Percentiles rank a stretch among this genome's conserved stretches.
Conservation (phyloP, 1,140 invertebrate genomes). For the Pemphigus obesinymphae region DNA sequence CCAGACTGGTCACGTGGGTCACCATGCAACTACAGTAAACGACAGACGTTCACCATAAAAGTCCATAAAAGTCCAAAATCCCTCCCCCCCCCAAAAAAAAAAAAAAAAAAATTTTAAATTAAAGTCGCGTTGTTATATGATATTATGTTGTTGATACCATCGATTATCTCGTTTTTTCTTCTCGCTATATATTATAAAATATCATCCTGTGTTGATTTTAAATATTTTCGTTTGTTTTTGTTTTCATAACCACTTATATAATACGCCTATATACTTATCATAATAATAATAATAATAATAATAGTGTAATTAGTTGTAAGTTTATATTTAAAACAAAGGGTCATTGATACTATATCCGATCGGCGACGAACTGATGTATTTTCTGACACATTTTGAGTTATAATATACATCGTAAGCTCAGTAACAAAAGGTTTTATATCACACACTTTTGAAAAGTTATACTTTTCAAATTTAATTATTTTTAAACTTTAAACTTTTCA, state of each 20-base stretch:
- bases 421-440: too few species aligned
- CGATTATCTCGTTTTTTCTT: background rate
- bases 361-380: background rate
- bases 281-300: background rate
- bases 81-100: background rate
- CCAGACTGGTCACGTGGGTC: slow-evolving; percentile 64
- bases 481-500: too few species aligned
- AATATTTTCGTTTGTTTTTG: background rate
- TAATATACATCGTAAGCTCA: too few species aligned
- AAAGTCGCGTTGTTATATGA: background rate
- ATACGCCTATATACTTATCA: background rate
- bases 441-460: too few species aligned
- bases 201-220: background rate
- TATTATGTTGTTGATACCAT: background rate
- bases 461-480: too few species aligned
- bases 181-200: background rate
- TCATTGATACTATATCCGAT: background rate
- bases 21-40: slow-evolving; percentile 50
- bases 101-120: background rate
- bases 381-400: background rate
- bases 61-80: too few species aligned
- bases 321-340: background rate
- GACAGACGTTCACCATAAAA: too few species aligned
- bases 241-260: background rate
- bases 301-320: background rate